Conservation (phyloP, 2,888 invertebrate species). For the Drosophila histrio region DNA sequence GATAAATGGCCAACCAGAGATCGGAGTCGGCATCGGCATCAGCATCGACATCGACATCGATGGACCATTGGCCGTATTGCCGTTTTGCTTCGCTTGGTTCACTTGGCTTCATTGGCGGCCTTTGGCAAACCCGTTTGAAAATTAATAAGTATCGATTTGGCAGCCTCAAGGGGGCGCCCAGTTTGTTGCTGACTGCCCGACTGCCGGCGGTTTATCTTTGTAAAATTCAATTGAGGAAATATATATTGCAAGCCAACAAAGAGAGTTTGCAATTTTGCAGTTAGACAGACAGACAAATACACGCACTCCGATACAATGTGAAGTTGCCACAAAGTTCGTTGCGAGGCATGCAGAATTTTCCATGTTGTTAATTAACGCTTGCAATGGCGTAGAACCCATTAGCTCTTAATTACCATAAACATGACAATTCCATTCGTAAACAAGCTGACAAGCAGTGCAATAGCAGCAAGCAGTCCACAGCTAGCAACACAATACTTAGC, state of each 20-base stretch:
- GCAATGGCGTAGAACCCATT: conserved; percentile 79
- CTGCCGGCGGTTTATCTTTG: conserved; percentile 55
- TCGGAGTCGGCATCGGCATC: conserved; percentile 23
- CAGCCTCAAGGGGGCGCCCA: conserved; percentile 43
- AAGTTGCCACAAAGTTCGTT: conserved; percentile 31
- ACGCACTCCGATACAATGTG: not conserved
- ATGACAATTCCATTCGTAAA: conserved; percentile 68
- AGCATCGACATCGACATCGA: conserved; percentile 9
- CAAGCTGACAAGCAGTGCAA: conserved; percentile 48
- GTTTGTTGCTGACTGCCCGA: conserved; percentile 11
- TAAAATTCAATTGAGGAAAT: conserved; percentile 73
- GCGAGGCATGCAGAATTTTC: conserved; percentile 45
- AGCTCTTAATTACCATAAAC: conserved; percentile 79
- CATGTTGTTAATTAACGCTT: conserved; percentile 71
- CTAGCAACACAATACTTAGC: conserved; percentile 22
- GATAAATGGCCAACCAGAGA: conserved; percentile 73
- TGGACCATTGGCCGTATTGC: conserved; percentile 9
- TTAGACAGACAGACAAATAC: not conserved
- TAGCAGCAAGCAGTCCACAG: conserved; percentile 19
- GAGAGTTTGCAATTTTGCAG: conserved; percentile 14
- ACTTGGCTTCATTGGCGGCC: conserved; percentile 39
- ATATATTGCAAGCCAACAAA: conserved; percentile 46
- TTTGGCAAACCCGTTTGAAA: conserved; percentile 68
- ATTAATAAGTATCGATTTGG: conserved; percentile 77
- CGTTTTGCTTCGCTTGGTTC: conserved; percentile 12